Evolutionary conservation across 2,113 vertebrate species (phyloP), one percentile per base, ranked within the genome.

Genomic region (Leptobrachium leishanense): DNA sequence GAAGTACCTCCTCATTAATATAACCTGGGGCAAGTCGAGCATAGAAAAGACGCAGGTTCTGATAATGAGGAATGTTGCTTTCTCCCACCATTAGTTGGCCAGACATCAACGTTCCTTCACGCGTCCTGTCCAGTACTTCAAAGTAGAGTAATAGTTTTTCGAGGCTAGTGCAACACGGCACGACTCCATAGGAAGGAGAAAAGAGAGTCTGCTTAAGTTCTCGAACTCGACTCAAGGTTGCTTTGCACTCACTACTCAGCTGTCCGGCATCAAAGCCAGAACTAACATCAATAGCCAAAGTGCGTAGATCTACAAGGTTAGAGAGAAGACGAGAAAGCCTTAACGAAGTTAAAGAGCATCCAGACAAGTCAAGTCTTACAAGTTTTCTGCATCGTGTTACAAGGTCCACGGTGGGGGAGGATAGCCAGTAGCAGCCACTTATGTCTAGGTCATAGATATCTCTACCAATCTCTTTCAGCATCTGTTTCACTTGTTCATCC

Each of bases 11-110:
- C 88, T 98, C 96, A 83, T 99, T 99, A 70, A 98, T 94, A 0
- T 96, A 95, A 84, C 96, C 98, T 0, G 98, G 98, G 0, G 97
- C 97, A 86, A 99, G 87, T 83, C 95, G 91, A 6, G 97, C 97
- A 0, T 95, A 97, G 89, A 99, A 98, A 85, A 98, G 89, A 0
- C 93, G 93, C 74, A 99, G 93, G 85, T 95, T 94, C 85, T 98
- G 95, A 85, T 99, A 99, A 86, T 96, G 97, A 0, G 97, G 97
- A 65, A 99, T 95, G 0, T 97, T 99, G 92, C 97, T 99, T 90
- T 99, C 96, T 1, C 96, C 95, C 65, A 99, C 95, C 94, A 98
- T 97, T 13, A 99, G 90, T 90, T 98, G 97, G 59, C 96, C 96
- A 0, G 94, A 95, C 10, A 97, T 92, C 20, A 95, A 90, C 0